A percentile compares a stretch with the other conserved stretches of the same genome.
These are phyloP conservation scores for Seriola quinqueradiata DNA, from an alignment of 2,113 vertebrate species.

Conservation along the genomic window DNA sequence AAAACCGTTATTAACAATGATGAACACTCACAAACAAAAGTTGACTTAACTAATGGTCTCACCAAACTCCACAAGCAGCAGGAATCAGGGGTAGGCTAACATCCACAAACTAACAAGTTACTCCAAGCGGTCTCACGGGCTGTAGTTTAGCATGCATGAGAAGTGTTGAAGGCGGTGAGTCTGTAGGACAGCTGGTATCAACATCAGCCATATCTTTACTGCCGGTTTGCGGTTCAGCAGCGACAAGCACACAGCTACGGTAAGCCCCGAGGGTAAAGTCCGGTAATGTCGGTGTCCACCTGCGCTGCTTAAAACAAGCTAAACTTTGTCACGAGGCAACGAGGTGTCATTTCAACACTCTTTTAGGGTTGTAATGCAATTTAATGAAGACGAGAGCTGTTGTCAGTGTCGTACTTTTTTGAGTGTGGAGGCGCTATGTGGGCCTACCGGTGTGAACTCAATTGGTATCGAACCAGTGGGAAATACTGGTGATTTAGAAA, in stretches of 20 bases:
- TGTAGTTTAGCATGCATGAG: no score
- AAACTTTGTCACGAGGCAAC: not conserved
- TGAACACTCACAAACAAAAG: no score
- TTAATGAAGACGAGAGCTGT: no score
- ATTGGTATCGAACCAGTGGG: not conserved
- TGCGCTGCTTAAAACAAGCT: not conserved
- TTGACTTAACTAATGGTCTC: no score
- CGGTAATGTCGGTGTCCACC: not conserved
- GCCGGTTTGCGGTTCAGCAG: no score
- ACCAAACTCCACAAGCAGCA: no score
- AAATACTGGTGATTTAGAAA: not conserved
- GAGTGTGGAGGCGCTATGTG: not conserved
- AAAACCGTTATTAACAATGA: not conserved
- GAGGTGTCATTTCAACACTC: not conserved
- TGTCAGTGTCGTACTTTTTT: not conserved
- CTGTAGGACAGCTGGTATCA: no score
- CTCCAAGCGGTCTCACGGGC: no score
- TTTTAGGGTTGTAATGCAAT: not conserved
- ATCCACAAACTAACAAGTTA: not conserved
- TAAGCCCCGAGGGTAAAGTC: no score
- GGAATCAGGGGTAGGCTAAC: not conserved
- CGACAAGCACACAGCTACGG: no score
- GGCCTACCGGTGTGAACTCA: not conserved
- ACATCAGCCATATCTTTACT: no score
- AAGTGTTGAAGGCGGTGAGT: no score